These are phyloP conservation scores for Umimayanthus kanabou DNA, from an alignment of 92 coral and sea anemone species.

Conservation along the genomic window DNA sequence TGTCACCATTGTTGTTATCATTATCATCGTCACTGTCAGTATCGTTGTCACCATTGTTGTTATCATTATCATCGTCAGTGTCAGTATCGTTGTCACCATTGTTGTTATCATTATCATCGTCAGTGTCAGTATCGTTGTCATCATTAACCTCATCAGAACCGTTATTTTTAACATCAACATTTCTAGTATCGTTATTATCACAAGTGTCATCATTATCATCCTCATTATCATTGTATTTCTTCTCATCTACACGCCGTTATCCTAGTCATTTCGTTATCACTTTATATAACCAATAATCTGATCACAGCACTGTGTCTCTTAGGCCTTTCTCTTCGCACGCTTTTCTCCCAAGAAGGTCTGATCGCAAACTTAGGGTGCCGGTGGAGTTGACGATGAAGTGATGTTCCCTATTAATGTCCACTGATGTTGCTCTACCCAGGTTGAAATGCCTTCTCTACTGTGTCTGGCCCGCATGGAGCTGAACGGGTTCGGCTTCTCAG, in stretches of 20 bases:
- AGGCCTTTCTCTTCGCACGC: too few relatives aligned
- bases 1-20: neutral
- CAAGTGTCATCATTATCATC: neutral
- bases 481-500: constrained; percentile 96
- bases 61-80: neutral
- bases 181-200: neutral
- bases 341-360: too few relatives aligned
- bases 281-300: too few relatives aligned
- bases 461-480: constrained; percentile 97
- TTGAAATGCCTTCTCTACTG: constrained; percentile 84
- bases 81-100: neutral
- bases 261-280: too few relatives aligned
- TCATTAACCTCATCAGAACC: too few relatives aligned
- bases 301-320: too few relatives aligned
- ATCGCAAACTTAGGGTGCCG: too few relatives aligned
- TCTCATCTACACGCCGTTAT: too few relatives aligned
- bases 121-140: neutral
- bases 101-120: neutral
- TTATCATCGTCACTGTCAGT: neutral
- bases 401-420: neutral
- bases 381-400: too few relatives aligned
- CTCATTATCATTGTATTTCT: too few relatives aligned
- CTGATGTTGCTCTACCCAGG: constrained; percentile 45
- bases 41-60: neutral
- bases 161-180: neutral